Evolutionary conservation across 2,797 vertebrate genomes (phyloP).

Genomic region (Sebastes baramenuke): DNA sequence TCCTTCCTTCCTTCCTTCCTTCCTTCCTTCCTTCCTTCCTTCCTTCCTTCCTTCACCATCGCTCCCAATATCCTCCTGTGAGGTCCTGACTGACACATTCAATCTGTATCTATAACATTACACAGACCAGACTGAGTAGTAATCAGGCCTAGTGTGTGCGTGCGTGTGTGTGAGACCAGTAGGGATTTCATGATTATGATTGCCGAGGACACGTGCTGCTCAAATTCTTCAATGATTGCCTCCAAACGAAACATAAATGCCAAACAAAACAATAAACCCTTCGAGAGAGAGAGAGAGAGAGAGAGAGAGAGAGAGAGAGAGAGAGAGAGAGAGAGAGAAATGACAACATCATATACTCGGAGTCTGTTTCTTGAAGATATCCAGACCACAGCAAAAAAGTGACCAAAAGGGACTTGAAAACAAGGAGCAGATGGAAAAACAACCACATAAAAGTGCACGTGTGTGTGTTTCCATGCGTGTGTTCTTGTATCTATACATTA

Average conservation of each 20-base stretch:
- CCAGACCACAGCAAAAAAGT: conserved; percentile 72
- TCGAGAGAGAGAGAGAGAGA: conserved; percentile 20
- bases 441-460: conserved; percentile 44
- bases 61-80: conserved; percentile 53
- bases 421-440: conserved; percentile 75
- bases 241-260: conserved; percentile 65
- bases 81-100: conserved; percentile 74
- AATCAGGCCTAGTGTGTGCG: conserved; percentile 53
- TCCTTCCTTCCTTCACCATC: conserved; percentile 43
- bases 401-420: conserved; percentile 71
- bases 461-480: conserved; percentile 37
- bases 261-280: conserved; percentile 72
- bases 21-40: neutral
- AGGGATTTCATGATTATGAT: conserved; percentile 75
- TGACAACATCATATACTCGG: conserved; percentile 51
- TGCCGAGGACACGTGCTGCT: conserved; percentile 72
- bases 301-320: conserved; percentile 13
- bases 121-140: conserved; percentile 65
- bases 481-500: conserved; percentile 35
- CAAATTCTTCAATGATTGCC: conserved; percentile 72
- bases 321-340: conserved; percentile 29
- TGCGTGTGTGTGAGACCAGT: conserved; percentile 32
- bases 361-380: conserved; percentile 72
- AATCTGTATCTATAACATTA: conserved; percentile 67
- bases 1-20: conserved; percentile 38